Base-by-base conservation (phyloP, 2,888 invertebrate genomes). In the Serrognathus titanus region DNA sequence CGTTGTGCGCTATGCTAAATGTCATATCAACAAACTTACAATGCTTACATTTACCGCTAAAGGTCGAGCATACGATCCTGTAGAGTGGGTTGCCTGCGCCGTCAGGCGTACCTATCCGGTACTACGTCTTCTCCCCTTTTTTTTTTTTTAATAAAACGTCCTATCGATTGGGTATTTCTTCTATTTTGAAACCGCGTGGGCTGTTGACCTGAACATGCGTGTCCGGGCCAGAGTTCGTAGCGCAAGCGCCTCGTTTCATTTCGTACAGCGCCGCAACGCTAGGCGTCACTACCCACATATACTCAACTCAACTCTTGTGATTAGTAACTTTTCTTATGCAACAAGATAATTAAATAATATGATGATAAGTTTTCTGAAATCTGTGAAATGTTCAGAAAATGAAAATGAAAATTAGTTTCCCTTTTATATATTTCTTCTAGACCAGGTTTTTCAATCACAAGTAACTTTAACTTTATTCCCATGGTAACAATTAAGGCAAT, bases 231-330 rank as follows among this genome's bases (percentile, higher is more conserved):
- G 52, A 48, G 64, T 63, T 64, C 63, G 62, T 59, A 53, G 58
- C 66, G 70, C 69, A 63, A 59, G 61, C 59, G 65, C 58, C 55
- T 50, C 53, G 47, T 53, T 55, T 31, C 59, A 35, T 43, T 46
- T 40, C 43, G 59, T 66, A 36, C 60, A 55, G 60, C 64, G 62
- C 60, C 62, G 61, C 62, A 62, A 43, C 70, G 69, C 64, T 56
- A 68, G 71, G 66, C 61, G 70, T 58, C 73, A 63, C 66, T 69
- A 72, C 67, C 57, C 24, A 48, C 16, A 43, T 37, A 37, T 16
- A 16, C 16, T 16, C 35, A 7, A 38, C 37, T 49, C 24, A 7
- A 31, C 24, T 31, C 6, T 31, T 31, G 6, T 7, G 6, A 7
- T 31, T 31, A 31, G 3, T 31, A 16, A 16, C 16, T 16, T 16